Evolutionary conservation across 1,140 invertebrate genomes (phyloP).

Genomic region (Phthorimaea operculella): DNA sequence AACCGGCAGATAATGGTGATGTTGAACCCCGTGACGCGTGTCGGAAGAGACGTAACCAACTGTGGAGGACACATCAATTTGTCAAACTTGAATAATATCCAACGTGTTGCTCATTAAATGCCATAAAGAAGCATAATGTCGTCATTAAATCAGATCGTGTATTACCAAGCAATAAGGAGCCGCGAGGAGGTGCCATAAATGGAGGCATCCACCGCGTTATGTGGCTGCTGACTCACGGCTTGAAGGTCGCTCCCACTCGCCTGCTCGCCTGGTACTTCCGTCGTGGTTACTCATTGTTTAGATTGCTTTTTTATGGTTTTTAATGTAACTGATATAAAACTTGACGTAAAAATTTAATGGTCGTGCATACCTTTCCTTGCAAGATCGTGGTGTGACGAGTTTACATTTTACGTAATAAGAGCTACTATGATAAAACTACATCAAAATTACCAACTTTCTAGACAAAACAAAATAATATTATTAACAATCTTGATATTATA

Average conservation of each 20-base stretch:
- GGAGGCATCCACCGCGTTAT: constrained; percentile 10
- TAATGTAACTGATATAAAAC: not conserved
- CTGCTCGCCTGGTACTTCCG: constrained; percentile 17
- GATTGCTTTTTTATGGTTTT: not conserved
- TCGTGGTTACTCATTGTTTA: constrained; percentile 24
- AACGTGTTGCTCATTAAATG: no score
- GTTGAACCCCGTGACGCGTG: constrained; percentile 43
- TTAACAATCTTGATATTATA: no score
- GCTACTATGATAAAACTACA: no score
- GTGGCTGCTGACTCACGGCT: constrained; percentile 32
- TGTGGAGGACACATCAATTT: not conserved
- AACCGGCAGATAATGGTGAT: constrained; percentile 48
- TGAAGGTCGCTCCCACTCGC: constrained; percentile 39
- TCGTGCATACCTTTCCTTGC: no score
- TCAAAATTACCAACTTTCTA: no score
- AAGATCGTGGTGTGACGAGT: no score
- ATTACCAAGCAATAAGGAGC: constrained; percentile 11
- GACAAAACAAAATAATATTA: no score
- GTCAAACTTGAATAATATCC: not conserved
- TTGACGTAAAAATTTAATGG: no score
- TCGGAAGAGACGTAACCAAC: not conserved
- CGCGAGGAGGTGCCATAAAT: constrained; percentile 10
- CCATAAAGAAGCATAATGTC: no score
- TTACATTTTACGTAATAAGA: no score
- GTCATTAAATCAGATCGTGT: not conserved